Percentiles rank a stretch among this genome's conserved stretches.
These are phyloP conservation scores for Dromococcyx pavoninus DNA, from an alignment of 2,797 vertebrate species.

Conservation along the genomic window DNA sequence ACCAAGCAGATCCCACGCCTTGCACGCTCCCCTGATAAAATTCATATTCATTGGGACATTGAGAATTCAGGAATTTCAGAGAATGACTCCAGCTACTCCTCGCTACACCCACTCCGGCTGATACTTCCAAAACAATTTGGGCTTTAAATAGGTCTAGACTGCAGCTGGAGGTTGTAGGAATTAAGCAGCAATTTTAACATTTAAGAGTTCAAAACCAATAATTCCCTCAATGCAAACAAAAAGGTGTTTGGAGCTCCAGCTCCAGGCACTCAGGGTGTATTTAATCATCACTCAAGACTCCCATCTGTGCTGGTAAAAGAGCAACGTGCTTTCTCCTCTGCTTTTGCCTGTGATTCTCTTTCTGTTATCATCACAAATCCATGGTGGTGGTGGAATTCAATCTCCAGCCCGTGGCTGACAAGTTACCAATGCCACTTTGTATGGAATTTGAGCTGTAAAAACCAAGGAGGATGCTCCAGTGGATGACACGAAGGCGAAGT, in stretches of 20 bases:
- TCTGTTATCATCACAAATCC: background rate
- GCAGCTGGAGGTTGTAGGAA: background rate
- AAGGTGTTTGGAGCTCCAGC: background rate
- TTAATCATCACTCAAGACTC: background rate
- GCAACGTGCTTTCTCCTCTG: background rate
- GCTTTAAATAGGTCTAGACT: background rate
- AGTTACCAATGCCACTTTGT: background rate
- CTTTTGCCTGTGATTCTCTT: background rate
- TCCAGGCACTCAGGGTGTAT: background rate
- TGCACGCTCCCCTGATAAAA: background rate
- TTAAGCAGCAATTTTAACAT: background rate
- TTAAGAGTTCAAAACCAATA: background rate
- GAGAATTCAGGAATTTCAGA: background rate
- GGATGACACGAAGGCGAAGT: background rate
- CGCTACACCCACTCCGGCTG: background rate
- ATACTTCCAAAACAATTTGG: background rate
- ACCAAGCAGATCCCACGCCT: background rate
- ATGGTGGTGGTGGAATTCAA: background rate
- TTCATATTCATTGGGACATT: background rate
- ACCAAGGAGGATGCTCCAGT: background rate
- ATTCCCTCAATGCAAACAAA: background rate
- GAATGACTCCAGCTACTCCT: background rate
- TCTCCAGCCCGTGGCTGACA: background rate
- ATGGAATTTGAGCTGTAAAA: background rate
- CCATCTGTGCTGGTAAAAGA: background rate